These are phyloP conservation scores for Brachylomia viminalis DNA, from an alignment of 2,888 invertebrate genomes.

Conservation along the genomic window DNA sequence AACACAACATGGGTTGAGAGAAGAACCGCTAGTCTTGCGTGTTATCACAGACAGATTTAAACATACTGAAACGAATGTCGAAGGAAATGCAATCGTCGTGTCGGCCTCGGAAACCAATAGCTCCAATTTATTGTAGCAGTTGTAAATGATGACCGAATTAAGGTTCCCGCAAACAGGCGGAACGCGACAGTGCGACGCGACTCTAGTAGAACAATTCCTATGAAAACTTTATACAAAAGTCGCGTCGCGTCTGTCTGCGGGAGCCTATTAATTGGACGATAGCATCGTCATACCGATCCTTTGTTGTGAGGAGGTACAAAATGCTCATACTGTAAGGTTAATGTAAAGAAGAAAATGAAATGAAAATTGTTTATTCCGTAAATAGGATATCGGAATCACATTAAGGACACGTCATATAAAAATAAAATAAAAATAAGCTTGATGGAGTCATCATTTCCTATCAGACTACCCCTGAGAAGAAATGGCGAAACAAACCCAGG, in stretches of 20 bases:
- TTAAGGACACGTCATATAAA: no score
- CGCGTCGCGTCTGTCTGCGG: no score
- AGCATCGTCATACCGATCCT: neutral
- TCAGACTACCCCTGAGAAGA: no score
- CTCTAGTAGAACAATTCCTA: no score
- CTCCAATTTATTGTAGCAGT: constrained; percentile 1
- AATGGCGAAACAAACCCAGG: no score
- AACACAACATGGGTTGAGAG: constrained; percentile 19
- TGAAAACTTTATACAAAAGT: no score
- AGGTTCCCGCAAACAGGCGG: no score
- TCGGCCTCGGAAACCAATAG: constrained; percentile 1
- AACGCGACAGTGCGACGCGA: no score
- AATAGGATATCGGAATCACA: no score
- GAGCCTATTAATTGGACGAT: neutral
- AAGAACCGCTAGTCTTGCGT: constrained; percentile 23
- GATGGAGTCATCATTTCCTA: no score
- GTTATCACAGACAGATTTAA: neutral
- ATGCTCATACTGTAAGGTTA: neutral
- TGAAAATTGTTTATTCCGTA: no score
- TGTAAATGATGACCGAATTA: constrained; percentile 8
- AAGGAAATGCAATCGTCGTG: neutral
- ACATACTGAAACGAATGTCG: neutral
- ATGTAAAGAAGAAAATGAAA: neutral
- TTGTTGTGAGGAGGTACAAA: neutral
- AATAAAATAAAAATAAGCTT: no score